Evolutionary conservation across 2,888 invertebrate genomes (phyloP).

Genomic region (Lissocephala sabroskyi): DNA sequence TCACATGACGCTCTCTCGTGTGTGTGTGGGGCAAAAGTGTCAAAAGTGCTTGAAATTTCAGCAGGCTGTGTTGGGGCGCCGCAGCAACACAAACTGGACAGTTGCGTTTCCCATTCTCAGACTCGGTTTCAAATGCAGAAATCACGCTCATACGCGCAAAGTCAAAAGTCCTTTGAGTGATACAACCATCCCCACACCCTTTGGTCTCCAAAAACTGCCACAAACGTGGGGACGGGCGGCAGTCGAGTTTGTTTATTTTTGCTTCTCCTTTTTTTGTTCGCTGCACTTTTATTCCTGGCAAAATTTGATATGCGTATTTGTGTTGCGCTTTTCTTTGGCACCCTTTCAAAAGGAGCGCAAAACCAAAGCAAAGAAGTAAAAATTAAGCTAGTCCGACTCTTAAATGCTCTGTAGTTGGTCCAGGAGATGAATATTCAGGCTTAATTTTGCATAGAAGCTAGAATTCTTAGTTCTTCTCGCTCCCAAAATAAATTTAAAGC

Average conservation of each 20-base stretch:
- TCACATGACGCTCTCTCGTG: conserved; percentile 19
- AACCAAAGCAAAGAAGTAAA: no score
- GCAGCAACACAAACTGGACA: conserved; percentile 39
- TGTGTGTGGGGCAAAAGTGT: conserved; percentile 38
- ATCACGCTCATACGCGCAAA: conserved; percentile 66
- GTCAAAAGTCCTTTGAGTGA: conserved; percentile 60
- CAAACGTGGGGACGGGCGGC: no score
- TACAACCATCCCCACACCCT: conserved; percentile 8
- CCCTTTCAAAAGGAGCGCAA: conserved; percentile 42
- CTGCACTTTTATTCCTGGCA: conserved; percentile 17
- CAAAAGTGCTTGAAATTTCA: conserved; percentile 63
- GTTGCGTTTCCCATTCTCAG: conserved; percentile 6
- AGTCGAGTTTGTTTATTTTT: conserved; percentile 5
- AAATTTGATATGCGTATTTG: conserved; percentile 66
- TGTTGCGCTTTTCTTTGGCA: conserved; percentile 56
- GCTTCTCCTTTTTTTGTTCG: conserved; percentile 13
- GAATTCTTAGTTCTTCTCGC: no score
- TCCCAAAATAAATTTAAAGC: no score
- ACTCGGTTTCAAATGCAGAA: conserved; percentile 39
- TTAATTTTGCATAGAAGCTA: no score
- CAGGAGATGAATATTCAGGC: no score
- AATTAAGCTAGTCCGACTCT: no score
- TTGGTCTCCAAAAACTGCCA: no score
- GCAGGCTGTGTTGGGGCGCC: conserved; percentile 43
- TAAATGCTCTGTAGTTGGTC: no score